Conservation (phyloP, 1,140 invertebrate genomes). For the Camponotus pennsylvanicus region DNA sequence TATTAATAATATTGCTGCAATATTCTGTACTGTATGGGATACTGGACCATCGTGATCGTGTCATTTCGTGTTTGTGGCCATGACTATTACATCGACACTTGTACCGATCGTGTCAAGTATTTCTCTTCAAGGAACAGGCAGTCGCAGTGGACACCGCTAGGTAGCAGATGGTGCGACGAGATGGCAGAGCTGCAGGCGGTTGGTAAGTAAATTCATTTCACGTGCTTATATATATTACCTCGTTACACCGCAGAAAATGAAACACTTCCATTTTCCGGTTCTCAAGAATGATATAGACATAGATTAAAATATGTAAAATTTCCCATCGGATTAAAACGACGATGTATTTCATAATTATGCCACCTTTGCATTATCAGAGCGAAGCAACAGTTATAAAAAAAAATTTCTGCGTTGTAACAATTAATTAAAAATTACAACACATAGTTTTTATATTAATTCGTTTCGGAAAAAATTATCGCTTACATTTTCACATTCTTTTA, state of each 20-base stretch:
- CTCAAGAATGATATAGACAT: too few relatives aligned
- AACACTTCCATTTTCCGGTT: neutral
- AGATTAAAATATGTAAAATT: neutral
- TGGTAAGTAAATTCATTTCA: constrained; percentile 9
- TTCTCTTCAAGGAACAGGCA: neutral
- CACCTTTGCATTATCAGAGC: neutral
- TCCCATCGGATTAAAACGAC: neutral
- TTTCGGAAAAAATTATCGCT: neutral
- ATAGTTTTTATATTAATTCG: too few relatives aligned
- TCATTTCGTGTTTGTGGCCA: neutral
- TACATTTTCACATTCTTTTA: neutral
- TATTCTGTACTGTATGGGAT: too few relatives aligned
- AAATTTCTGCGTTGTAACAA: constrained; percentile 1
- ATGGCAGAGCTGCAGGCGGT: too few relatives aligned
- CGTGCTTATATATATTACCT: neutral
- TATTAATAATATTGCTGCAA: too few relatives aligned
- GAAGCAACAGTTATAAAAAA: neutral
- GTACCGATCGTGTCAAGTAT: too few relatives aligned
- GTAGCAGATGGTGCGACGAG: too few relatives aligned
- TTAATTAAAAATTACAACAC: neutral
- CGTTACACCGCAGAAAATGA: neutral
- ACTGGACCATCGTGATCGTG: too few relatives aligned
- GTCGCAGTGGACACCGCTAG: too few relatives aligned
- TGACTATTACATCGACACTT: neutral
- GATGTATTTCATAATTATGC: neutral